Conservation (phyloP, 2,113 vertebrate genomes). For the Baryphthengus martii region DNA sequence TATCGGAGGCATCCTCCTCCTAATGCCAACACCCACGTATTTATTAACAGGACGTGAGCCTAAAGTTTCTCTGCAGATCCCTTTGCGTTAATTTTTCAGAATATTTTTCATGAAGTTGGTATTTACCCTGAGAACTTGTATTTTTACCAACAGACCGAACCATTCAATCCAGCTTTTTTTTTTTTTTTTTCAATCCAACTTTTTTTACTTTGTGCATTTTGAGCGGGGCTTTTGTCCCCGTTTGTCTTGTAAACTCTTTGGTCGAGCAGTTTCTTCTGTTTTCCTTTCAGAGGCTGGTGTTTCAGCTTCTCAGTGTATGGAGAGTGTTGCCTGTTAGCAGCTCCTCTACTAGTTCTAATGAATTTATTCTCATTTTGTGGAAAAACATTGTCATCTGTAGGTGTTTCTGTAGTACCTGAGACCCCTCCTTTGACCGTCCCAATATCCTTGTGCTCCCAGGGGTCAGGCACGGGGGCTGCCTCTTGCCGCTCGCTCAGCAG, state of each 20-base stretch:
- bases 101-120: background rate
- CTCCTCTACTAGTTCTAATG: background rate
- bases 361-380: background rate
- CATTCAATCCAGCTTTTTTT: background rate
- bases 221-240: background rate
- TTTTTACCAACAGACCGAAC: background rate
- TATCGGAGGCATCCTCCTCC: background rate
- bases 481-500: background rate
- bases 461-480: too few relatives aligned
- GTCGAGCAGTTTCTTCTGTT: background rate
- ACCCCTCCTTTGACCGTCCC: background rate
- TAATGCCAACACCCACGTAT: background rate
- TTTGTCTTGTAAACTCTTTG: accelerated
- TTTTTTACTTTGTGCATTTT: background rate
- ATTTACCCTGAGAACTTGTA: background rate
- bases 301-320: background rate
- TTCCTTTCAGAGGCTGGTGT: background rate
- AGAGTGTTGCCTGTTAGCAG: background rate
- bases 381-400: background rate
- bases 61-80: background rate
- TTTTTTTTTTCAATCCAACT: too few relatives aligned
- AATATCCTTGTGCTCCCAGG: background rate
- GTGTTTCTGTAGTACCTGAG: background rate
- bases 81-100: background rate
- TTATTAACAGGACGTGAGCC: background rate